phyloP scores from a whole-genome alignment of 2,888 invertebrate genomes.

The Lasioglossum calceatum region DNA sequence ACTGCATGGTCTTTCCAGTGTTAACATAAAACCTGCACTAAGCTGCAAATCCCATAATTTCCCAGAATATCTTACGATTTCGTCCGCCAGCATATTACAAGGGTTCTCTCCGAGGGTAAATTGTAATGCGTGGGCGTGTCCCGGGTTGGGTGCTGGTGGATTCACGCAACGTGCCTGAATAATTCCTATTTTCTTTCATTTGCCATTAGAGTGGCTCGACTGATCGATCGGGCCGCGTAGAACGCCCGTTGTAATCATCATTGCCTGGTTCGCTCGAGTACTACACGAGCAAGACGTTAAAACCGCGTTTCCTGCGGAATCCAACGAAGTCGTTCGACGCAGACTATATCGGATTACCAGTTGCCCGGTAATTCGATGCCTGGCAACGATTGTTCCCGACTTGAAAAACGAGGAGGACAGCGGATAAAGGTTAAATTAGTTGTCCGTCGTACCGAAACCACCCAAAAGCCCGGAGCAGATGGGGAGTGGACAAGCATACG shows the following conservation, averaged over 20 bases:
- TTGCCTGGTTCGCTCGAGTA: neutral
- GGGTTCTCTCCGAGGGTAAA: neutral
- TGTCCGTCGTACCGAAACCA: neutral
- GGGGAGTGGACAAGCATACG: neutral
- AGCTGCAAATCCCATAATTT: neutral
- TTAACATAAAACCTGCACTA: neutral
- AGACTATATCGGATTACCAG: neutral
- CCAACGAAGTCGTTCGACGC: neutral
- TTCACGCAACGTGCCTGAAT: constrained; percentile 20
- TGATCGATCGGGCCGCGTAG: constrained; percentile 2
- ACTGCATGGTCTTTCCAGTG: neutral
- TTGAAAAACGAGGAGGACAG: neutral
- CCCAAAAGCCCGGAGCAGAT: neutral
- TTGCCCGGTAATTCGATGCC: neutral
- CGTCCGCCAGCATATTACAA: neutral
- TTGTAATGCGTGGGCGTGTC: neutral
- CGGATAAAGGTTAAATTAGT: constrained; percentile 6
- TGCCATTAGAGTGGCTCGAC: neutral
- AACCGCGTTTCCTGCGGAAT: neutral
- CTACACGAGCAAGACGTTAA: neutral
- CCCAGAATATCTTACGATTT: neutral
- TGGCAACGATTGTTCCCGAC: neutral
- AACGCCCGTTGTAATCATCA: constrained; percentile 1
- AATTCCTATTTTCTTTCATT: constrained; percentile 23
- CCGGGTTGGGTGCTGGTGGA: neutral